Percentiles rank a stretch among this genome's conserved stretches.
Evolutionary conservation across 2,888 invertebrate genomes (phyloP).

Genomic region (Hypolimnas misippus): DNA sequence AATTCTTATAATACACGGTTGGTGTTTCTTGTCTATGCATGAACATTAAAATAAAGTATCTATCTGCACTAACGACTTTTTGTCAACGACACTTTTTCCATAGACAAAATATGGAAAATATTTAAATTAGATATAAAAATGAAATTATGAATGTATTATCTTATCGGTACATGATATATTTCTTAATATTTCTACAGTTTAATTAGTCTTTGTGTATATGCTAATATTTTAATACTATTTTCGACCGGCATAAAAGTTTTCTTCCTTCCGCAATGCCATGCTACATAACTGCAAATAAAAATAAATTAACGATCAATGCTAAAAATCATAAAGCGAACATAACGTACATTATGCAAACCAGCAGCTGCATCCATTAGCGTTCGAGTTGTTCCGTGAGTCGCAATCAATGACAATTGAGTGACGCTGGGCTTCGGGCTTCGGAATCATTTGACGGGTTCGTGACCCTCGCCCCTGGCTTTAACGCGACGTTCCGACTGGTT

Average conservation of each 20-base stretch:
- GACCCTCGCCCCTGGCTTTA: conserved; percentile 32
- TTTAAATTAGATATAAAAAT: no score
- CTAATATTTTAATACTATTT: background rate
- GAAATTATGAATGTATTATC: no score
- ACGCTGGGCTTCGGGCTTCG: conserved; percentile 26
- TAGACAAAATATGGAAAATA: no score
- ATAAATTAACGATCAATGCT: conserved; percentile 17
- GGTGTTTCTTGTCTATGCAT: background rate
- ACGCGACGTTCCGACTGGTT: no score
- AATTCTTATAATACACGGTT: background rate
- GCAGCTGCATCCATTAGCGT: conserved; percentile 26
- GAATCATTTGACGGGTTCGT: conserved; percentile 31
- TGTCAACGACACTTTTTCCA: no score
- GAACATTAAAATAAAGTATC: no score
- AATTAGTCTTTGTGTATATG: conserved; percentile 1
- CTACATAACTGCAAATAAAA: conserved; percentile 19
- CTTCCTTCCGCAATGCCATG: conserved; percentile 16
- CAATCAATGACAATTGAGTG: conserved; percentile 54
- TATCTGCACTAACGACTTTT: no score
- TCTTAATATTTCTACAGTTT: no score
- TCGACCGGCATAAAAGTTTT: conserved; percentile 11
- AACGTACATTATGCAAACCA: conserved; percentile 26
- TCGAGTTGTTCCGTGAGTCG: conserved; percentile 22
- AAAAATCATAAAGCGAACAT: conserved; percentile 19
- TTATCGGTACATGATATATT: no score